These are phyloP conservation scores for Latrodectus geometricus DNA, from an alignment of 1,140 invertebrate species.

Conservation along the genomic window DNA sequence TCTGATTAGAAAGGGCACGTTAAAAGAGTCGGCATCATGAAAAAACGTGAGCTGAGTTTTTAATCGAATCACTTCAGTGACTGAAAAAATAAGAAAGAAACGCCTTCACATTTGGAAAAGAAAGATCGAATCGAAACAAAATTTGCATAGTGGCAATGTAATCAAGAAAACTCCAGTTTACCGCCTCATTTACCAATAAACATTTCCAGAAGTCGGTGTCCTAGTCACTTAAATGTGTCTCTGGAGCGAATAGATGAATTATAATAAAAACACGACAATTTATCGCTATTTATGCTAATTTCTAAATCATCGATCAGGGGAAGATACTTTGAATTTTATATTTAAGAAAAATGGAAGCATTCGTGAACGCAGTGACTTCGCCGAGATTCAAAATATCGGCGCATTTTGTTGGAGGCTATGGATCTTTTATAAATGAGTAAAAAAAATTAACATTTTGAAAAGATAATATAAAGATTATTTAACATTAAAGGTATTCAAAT, in stretches of 20 bases:
- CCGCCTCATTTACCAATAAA: constrained; percentile 35
- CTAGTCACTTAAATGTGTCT: not conserved
- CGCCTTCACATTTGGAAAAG: not conserved
- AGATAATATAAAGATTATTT: too few species aligned
- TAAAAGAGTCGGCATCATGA: not conserved
- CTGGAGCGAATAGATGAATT: not conserved
- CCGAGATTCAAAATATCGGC: too few species aligned
- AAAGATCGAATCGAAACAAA: not conserved
- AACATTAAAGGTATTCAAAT: too few species aligned
- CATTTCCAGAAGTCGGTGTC: constrained; percentile 3
- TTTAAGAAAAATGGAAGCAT: too few species aligned
- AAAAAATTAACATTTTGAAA: too few species aligned
- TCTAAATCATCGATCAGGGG: constrained; percentile 3
- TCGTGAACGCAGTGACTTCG: too few species aligned
- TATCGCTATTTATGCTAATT: constrained; percentile 47
- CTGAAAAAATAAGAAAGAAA: not conserved
- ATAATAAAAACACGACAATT: constrained; percentile 24
- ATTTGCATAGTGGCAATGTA: constrained; percentile 30
- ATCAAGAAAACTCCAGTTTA: constrained; percentile 10
- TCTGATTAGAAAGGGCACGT: not conserved
- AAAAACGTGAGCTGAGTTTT: constrained; percentile 7
- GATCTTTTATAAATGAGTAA: too few species aligned
- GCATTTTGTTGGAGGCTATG: too few species aligned
- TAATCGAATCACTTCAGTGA: constrained; percentile 9
- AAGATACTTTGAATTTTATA: too few species aligned